These are phyloP conservation scores for Aythya baeri DNA, from an alignment of 2,113 vertebrate genomes.

Conservation along the genomic window DNA sequence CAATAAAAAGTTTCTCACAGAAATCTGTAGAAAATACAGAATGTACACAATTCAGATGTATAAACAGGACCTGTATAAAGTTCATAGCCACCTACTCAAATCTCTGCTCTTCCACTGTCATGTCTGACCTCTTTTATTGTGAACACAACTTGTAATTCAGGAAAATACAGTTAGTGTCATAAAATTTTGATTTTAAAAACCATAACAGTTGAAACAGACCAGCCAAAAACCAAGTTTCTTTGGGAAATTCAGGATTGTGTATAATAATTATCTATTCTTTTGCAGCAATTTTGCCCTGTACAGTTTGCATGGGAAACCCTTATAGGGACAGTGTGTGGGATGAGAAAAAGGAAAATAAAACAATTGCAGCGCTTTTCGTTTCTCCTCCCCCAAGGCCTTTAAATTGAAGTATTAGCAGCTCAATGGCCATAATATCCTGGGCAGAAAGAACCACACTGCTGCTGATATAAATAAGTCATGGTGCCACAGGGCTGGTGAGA, in stretches of 20 bases:
- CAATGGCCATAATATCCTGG: background rate
- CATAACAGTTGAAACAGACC: background rate
- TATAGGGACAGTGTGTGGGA: background rate
- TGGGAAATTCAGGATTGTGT: background rate
- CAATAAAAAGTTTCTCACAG: background rate
- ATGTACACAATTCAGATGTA: background rate
- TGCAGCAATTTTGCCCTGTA: background rate
- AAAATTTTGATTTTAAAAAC: background rate
- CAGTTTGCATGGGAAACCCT: background rate
- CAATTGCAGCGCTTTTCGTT: background rate
- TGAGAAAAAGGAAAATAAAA: background rate
- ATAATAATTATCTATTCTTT: background rate
- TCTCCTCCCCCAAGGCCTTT: background rate
- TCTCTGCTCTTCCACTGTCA: background rate
- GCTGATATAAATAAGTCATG: background rate
- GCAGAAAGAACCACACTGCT: background rate
- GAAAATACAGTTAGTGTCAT: background rate
- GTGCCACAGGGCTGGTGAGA: background rate
- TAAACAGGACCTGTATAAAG: background rate
- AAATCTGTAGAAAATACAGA: background rate
- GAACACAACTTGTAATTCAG: background rate
- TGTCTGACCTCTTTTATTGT: background rate
- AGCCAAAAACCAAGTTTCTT: background rate
- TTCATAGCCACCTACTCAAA: background rate
- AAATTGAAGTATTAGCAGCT: background rate